Conservation (phyloP, 2,113 vertebrate species). For the Equus przewalskii region DNA sequence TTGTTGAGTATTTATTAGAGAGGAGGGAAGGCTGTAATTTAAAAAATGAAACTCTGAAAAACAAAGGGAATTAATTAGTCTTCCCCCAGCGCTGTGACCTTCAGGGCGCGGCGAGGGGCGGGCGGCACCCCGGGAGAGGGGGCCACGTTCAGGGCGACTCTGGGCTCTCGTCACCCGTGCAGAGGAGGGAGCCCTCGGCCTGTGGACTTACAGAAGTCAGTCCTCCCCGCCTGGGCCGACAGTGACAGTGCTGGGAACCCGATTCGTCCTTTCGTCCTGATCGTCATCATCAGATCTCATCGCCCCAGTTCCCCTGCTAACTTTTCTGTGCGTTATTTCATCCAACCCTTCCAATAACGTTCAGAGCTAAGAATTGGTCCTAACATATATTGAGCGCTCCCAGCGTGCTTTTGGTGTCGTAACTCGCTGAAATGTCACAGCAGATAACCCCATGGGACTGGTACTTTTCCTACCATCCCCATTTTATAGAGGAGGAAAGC, state of each 20-base stretch:
- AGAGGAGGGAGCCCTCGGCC: background rate
- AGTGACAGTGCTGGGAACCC: fast-evolving
- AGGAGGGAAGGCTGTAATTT: slow-evolving; percentile 91
- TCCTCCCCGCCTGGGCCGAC: background rate
- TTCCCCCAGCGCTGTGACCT: slow-evolving; percentile 73
- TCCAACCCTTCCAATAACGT: fast-evolving
- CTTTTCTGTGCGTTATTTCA: fast-evolving
- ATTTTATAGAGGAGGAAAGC: background rate
- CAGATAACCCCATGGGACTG: fast-evolving
- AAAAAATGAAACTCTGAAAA: slow-evolving; percentile 90
- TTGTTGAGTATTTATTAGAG: slow-evolving; percentile 93
- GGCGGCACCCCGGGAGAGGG: background rate
- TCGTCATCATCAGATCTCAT: fast-evolving
- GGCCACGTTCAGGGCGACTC: background rate
- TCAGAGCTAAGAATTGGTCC: background rate
- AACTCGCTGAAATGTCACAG: fast-evolving
- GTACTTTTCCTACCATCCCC: fast-evolving
- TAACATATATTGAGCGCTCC: fast-evolving
- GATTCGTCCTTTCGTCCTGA: background rate
- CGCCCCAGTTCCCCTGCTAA: fast-evolving
- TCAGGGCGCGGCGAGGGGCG: slow-evolving; percentile 63
- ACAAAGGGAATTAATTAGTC: slow-evolving; percentile 90
- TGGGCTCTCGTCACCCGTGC: background rate
- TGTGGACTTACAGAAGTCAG: background rate
- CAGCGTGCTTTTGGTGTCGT: fast-evolving